phyloP scores from a whole-genome alignment of 1,140 invertebrate species.

The Drosophila nigrodunni region DNA sequence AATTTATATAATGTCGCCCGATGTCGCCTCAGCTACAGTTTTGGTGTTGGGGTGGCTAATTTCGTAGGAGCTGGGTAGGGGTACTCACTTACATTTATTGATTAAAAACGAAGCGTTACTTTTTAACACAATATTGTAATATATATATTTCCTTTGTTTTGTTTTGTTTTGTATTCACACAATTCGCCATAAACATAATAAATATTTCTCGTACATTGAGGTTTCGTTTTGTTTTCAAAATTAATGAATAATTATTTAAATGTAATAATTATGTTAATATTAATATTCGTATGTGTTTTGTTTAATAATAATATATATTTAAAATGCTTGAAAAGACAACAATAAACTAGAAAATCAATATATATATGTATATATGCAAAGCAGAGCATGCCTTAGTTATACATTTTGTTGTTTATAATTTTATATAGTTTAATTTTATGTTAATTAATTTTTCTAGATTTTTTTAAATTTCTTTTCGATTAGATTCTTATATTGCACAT shows the following conservation, averaged over 20 bases:
- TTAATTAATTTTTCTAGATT: constrained; percentile 64
- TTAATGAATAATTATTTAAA: constrained; percentile 53
- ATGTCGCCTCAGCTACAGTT: constrained; percentile 46
- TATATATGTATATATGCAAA: constrained; percentile 35
- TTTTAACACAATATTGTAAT: constrained; percentile 77
- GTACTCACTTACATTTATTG: constrained; percentile 23
- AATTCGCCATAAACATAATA: constrained; percentile 62
- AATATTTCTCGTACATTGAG: constrained; percentile 49
- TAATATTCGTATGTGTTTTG: constrained; percentile 17
- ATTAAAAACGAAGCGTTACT: constrained; percentile 42
- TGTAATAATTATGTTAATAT: constrained; percentile 15
- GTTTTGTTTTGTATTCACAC: constrained; percentile 49
- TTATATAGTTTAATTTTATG: constrained; percentile 32
- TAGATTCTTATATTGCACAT: constrained; percentile 54
- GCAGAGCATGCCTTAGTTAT: constrained; percentile 42
- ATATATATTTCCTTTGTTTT: constrained; percentile 38
- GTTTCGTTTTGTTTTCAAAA: constrained; percentile 35
- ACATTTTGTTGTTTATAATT: constrained; percentile 23
- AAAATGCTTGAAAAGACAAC: constrained; percentile 62
- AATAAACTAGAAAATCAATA: constrained; percentile 69
- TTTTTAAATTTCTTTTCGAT: constrained; percentile 20
- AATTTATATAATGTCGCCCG: constrained; percentile 79
- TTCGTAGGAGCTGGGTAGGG: background rate
- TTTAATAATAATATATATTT: constrained; percentile 37
- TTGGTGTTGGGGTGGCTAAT: constrained; percentile 4